phyloP scores from a whole-genome alignment of 2,888 invertebrate species.

The Lucinisca nassula region DNA sequence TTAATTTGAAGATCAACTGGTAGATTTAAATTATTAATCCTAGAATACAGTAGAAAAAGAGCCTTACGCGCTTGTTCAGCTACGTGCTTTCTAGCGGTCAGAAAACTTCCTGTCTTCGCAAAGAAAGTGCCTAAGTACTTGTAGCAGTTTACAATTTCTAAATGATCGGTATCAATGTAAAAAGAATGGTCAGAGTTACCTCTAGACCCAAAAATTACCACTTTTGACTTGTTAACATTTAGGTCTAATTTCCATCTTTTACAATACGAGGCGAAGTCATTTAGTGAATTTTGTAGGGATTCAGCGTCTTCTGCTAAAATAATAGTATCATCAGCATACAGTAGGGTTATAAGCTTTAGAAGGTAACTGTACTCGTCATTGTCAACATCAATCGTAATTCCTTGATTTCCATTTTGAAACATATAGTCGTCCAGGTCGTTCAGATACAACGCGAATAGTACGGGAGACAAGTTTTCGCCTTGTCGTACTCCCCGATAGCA shows the following conservation, averaged over 20 bases:
- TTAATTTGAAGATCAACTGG: conserved; percentile 4
- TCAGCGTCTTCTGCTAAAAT: conserved; percentile 10
- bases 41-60: not conserved
- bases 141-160: conserved; percentile 4
- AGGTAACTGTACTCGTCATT: not conserved
- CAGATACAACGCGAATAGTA: not conserved
- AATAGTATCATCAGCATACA: conserved; percentile 50
- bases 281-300: not conserved
- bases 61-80: conserved; percentile 18
- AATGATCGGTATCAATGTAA: not conserved
- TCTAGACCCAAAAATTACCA: conserved; percentile 17
- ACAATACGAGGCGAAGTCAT: conserved; percentile 17
- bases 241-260: conserved; percentile 30
- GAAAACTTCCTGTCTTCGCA: conserved; percentile 13
- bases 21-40: not conserved
- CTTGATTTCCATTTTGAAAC: not conserved
- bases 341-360: not conserved
- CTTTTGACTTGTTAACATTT: conserved; percentile 20
- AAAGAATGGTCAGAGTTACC: not conserved
- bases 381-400: not conserved
- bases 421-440: not conserved
- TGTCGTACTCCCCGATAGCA: not conserved
- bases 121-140: conserved; percentile 22
- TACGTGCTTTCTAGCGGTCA: conserved; percentile 4
- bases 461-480: not conserved